These are phyloP conservation scores for Dryobota labecula DNA, from an alignment of 2,888 invertebrate genomes.

Conservation along the genomic window DNA sequence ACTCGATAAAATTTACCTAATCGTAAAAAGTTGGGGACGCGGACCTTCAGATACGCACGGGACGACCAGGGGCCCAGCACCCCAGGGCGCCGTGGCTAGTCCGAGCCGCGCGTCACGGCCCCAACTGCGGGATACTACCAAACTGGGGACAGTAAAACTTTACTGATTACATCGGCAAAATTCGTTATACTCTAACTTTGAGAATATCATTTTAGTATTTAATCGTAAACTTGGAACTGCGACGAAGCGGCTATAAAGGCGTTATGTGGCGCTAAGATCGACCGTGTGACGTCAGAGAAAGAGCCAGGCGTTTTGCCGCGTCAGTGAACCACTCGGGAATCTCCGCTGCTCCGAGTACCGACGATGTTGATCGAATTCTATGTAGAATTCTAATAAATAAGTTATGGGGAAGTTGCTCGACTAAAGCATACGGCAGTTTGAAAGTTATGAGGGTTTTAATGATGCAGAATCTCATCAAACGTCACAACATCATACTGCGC, in stretches of 20 bases:
- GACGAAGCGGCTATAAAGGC: constrained; percentile 40
- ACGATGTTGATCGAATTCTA: constrained; percentile 52
- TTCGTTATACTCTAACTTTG: constrained; percentile 57
- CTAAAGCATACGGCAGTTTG: constrained; percentile 55
- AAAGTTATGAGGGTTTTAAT: constrained; percentile 68
- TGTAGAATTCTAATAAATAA: constrained; percentile 65
- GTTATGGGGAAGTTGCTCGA: constrained; percentile 58
- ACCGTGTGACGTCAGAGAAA: constrained; percentile 26
- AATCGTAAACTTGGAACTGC: constrained; percentile 53
- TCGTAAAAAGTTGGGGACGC: constrained; percentile 79
- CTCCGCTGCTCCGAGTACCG: constrained; percentile 32
- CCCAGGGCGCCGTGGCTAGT: constrained; percentile 16
- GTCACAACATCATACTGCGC: constrained; percentile 65
- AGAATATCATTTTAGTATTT: constrained; percentile 58
- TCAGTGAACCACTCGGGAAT: constrained; percentile 39
- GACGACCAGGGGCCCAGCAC: constrained; percentile 20
- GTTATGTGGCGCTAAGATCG: constrained; percentile 27
- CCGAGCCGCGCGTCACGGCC: constrained; percentile 1
- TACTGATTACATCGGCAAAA: constrained; percentile 60
- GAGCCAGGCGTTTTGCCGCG: constrained; percentile 23
- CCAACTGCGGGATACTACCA: constrained; percentile 48
- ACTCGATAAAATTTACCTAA: constrained; percentile 83
- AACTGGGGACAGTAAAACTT: constrained; percentile 60
- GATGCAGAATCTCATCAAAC: constrained; percentile 67
- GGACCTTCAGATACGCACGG: constrained; percentile 60